Evolutionary conservation across 1,140 invertebrate genomes (phyloP), one percentile per base, ranked within the genome.

Genomic region (Neodiprion virginianus): DNA sequence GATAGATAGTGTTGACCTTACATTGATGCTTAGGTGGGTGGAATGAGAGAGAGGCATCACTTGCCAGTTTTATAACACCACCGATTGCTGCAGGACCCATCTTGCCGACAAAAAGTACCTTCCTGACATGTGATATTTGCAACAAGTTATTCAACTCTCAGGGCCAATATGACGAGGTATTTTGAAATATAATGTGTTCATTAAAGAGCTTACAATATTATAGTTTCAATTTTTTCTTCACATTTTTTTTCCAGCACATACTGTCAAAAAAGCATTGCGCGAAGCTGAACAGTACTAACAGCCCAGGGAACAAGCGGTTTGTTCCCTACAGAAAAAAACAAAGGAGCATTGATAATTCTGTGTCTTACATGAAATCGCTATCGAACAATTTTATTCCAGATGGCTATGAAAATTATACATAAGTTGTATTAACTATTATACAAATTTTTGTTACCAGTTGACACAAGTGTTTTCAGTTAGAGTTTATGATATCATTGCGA

Each of bases 1-100:
- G 78, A 88, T 87, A 88, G 86, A 88, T 88, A 88, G 86, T 88
- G 81, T 88, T 88, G 87, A 88, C 87, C 86, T 80, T 81, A 87
- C 87, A 88, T 88, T 88, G 82, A 87, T 88, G 87, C 87, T 85
- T 87, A 88, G 87, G 87, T 88, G 84, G 82, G 74, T 84, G 85
- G 84, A 77, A 74, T 74, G 79, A 71, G 67, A 78, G 76, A 69
- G 78, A 80, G 72, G 73, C 77, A 73, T 69, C 73, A 75, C 72
- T 14, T 74, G 53, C 53, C 53, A 17, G 53, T 9, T 61, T 61
- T 12, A 17, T 61, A 61, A 14, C 53, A 12, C 11, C 11, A 61
- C 3, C 53, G n/a, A 61, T 61, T 61, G 53, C 53, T 4, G 8
- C 53, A 61, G 53, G n/a, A 61, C n/a, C 53, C 2, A 48, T 66